Evolutionary conservation across 2,888 invertebrate species (phyloP).

Genomic region (Calameuta filiformis): DNA sequence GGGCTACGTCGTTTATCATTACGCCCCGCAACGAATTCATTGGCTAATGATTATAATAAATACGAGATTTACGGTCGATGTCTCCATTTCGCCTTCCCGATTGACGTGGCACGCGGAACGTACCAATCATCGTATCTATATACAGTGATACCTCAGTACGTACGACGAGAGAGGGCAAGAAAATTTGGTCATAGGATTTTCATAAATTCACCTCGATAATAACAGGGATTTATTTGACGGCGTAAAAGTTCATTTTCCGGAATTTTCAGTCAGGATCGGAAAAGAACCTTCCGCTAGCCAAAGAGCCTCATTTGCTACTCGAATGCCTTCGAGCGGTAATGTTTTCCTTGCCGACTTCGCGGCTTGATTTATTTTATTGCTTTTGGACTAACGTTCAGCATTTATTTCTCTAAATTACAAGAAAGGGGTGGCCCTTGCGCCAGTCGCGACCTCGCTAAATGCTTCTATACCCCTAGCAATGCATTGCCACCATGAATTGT

Average conservation of each 20-base stretch:
- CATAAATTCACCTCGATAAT: background rate
- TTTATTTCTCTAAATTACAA: conserved; percentile 72
- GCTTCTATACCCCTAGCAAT: conserved; percentile 11
- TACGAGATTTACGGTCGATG: conserved; percentile 29
- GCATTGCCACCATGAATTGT: conserved; percentile 9
- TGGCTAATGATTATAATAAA: conserved; percentile 14
- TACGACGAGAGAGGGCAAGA: background rate
- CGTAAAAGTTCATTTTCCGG: background rate
- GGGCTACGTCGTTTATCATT: conserved; percentile 32
- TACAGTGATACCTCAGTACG: background rate
- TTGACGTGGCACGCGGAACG: background rate
- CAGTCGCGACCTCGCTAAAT: conserved; percentile 35
- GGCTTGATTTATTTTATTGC: conserved; percentile 71
- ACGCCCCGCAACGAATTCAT: conserved; percentile 16
- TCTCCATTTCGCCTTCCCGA: conserved; percentile 28
- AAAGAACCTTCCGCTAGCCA: conserved; percentile 37
- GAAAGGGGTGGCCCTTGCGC: conserved; percentile 66
- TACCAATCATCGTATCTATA: background rate
- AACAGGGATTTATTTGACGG: background rate
- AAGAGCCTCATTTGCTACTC: conserved; percentile 50
- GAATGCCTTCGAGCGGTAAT: conserved; percentile 44
- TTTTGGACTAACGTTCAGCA: conserved; percentile 70
- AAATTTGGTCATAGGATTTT: background rate
- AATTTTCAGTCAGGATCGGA: background rate
- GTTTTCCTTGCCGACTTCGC: conserved; percentile 50